Conservation (phyloP, 2,888 invertebrate genomes). For the Ophion ventricosus region DNA sequence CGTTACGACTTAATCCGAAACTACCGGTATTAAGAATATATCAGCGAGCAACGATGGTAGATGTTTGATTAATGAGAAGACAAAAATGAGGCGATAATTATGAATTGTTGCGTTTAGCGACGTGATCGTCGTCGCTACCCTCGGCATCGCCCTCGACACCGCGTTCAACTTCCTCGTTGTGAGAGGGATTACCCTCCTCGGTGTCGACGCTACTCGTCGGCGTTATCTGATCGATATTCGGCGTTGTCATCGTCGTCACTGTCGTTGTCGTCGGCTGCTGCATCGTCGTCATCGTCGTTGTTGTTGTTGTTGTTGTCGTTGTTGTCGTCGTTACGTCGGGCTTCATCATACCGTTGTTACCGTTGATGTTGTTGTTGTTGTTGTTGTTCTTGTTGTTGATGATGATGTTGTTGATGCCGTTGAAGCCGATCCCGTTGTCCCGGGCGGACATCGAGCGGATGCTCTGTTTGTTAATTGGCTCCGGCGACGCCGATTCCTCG, state of each 20-base stretch:
- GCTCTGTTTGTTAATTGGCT: constrained; percentile 87
- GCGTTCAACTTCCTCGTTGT: constrained; percentile 84
- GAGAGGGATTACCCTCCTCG: constrained; percentile 84
- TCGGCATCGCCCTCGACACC: constrained; percentile 86
- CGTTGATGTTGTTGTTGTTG: too few relatives aligned
- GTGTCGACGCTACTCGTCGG: constrained; percentile 86
- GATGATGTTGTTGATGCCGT: constrained; percentile 59
- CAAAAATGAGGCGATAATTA: constrained; percentile 43
- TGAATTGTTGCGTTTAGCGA: constrained; percentile 71
- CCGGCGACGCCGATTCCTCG: constrained; percentile 92
- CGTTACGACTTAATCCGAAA: too few relatives aligned
- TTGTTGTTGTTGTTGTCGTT: constrained; percentile 40
- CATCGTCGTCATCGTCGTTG: constrained; percentile 84
- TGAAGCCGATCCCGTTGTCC: constrained; percentile 61
- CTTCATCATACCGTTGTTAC: too few relatives aligned
- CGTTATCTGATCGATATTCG: constrained; percentile 84
- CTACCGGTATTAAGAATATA: background rate
- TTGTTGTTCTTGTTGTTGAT: constrained; percentile 39
- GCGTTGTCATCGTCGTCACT: constrained; percentile 76
- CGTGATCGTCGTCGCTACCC: constrained; percentile 84
- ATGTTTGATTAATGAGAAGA: constrained; percentile 16
- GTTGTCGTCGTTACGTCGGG: too few relatives aligned
- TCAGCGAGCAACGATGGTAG: background rate
- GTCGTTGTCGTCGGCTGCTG: constrained; percentile 79
- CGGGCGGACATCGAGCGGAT: constrained; percentile 80